Conservation (phyloP, 2,888 invertebrate genomes). For the Leptinotarsa tumamoca region DNA sequence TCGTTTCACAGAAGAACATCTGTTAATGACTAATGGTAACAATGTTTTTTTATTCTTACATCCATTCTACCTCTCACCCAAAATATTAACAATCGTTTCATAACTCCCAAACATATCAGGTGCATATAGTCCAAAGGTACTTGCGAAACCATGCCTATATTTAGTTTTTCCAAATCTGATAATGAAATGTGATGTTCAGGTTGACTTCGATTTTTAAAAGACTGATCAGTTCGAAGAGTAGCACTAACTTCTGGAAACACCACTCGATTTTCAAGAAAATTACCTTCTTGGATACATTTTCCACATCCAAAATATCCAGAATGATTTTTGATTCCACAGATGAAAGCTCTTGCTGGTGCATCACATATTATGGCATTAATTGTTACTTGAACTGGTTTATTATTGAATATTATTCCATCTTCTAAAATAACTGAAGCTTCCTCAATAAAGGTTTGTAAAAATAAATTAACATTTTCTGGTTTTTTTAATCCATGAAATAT, state of each 20-base stretch:
- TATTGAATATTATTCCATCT: constrained; percentile 29
- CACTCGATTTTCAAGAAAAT: constrained; percentile 32
- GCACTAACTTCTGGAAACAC: constrained; percentile 27
- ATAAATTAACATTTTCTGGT: constrained; percentile 43
- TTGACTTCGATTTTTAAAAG: constrained; percentile 36
- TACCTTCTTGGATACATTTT: constrained; percentile 43
- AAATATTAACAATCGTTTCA: constrained; percentile 43
- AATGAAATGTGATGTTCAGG: constrained; percentile 41
- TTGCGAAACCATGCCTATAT: constrained; percentile 43
- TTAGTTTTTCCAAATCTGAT: constrained; percentile 41
- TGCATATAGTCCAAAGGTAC: constrained; percentile 39
- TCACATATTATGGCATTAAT: constrained; percentile 49
- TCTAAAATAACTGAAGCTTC: constrained; percentile 34
- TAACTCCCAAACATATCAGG: constrained; percentile 47
- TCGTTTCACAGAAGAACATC: constrained; percentile 20
- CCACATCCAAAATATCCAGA: constrained; percentile 47
- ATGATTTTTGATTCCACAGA: constrained; percentile 48
- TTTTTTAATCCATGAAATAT: constrained; percentile 45
- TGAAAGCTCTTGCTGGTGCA: constrained; percentile 52
- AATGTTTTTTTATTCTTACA: constrained; percentile 28
- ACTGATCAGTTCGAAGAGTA: constrained; percentile 34
- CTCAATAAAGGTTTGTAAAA: constrained; percentile 45
- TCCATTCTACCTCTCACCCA: constrained; percentile 34
- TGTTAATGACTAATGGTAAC: constrained; percentile 19
- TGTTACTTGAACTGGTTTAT: constrained; percentile 34